Conservation (phyloP, 2,797 vertebrate genomes). For the Tragelaphus oryx region DNA sequence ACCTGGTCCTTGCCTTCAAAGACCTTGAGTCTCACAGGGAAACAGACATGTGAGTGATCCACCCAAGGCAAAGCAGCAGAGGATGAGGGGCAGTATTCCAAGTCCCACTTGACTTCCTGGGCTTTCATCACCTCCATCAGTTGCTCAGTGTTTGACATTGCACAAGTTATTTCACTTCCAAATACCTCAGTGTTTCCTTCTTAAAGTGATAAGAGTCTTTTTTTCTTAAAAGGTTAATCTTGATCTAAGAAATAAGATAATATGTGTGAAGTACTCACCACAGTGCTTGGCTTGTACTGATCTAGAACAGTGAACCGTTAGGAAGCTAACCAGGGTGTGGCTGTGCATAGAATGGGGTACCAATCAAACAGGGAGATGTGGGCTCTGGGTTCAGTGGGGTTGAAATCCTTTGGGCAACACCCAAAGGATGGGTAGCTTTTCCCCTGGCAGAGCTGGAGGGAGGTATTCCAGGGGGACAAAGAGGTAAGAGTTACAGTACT, state of each 20-base stretch:
- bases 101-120: background rate
- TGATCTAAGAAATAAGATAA: background rate
- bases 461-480: background rate
- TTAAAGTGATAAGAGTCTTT: background rate
- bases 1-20: background rate
- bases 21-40: background rate
- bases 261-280: background rate
- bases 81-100: background rate
- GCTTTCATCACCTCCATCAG: background rate
- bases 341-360: too few relatives aligned
- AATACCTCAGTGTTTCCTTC: background rate
- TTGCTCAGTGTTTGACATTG: background rate
- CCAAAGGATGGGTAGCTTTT: background rate
- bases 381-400: background rate
- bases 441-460: background rate
- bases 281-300: background rate
- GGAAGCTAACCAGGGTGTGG: background rate
- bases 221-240: background rate
- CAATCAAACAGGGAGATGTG: background rate
- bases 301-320: background rate
- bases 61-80: background rate
- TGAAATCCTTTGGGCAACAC: background rate
- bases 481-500: background rate
- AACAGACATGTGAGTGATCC: background rate
- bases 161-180: background rate